A percentile compares a stretch with the other conserved stretches of the same genome.
Conservation (phyloP, 2,797 vertebrate genomes). For the Liasis olivaceus region DNA sequence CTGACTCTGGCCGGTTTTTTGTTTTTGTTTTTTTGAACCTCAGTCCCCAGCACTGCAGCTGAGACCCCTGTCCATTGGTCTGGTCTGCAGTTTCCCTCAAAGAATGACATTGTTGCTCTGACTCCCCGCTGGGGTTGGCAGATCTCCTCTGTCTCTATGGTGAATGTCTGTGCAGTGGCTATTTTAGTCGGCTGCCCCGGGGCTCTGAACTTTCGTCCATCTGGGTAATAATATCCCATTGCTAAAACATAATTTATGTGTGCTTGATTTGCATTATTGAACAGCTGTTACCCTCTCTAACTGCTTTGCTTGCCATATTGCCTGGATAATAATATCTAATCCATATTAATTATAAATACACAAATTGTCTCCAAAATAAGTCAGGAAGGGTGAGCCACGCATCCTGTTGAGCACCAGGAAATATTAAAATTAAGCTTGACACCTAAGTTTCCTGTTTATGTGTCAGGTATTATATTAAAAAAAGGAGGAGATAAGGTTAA, state of each 20-base stretch:
- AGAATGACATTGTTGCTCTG: neutral
- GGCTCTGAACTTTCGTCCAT: constrained; percentile 52
- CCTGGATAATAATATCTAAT: constrained; percentile 75
- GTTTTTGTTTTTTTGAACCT: neutral
- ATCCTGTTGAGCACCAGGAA: constrained; percentile 66
- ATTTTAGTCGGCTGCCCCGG: constrained; percentile 52
- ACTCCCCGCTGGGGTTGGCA: constrained; percentile 26
- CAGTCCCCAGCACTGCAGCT: neutral
- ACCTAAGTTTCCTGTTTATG: constrained; percentile 61
- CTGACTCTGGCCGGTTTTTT: neutral
- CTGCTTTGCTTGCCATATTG: constrained; percentile 69
- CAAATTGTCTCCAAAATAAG: constrained; percentile 69
- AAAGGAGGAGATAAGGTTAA: neutral
- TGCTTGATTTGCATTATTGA: constrained; percentile 74
- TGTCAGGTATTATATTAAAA: constrained; percentile 37
- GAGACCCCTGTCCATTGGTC: no score
- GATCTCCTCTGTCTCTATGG: neutral
- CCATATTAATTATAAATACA: constrained; percentile 77
- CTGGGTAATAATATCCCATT: constrained; percentile 62
- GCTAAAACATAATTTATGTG: constrained; percentile 67
- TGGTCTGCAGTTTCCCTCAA: neutral
- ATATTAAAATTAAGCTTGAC: constrained; percentile 66
- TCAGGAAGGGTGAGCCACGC: constrained; percentile 54
- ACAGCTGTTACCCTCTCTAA: constrained; percentile 68
- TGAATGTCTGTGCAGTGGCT: constrained; percentile 27